Evolutionary conservation across 2,113 vertebrate species (phyloP), one percentile per base, ranked within the genome.

Genomic region (Odontesthes bonariensis): DNA sequence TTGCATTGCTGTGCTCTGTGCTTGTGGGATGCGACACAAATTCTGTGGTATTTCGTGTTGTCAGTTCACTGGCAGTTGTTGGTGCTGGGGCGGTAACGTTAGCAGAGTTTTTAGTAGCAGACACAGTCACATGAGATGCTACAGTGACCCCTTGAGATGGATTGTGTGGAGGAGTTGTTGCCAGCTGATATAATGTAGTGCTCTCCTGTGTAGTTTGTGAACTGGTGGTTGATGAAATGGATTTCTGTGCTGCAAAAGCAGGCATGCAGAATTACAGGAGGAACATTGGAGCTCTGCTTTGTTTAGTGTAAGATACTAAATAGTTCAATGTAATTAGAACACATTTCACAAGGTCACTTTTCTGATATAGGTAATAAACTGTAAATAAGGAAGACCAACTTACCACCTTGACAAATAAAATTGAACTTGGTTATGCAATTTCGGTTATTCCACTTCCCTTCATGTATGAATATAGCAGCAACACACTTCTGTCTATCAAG

Each of bases 331-430:
- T 17, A 27, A 31, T 44, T 11, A 13, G 8, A 33, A 51, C 17
- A 46, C 16, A 46, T 27, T 33, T 19, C 32, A 51, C 5, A 8
- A 20, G 3, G n/a, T 22, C 31, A 47, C 23, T 70, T 66, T 55
- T 0, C 61, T 83, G 31, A 62, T 4, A 57, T 8, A 31, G 22
- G 10, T 42, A 54, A 23, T 8, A 66, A 23, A 57, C 8, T 8
- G 19, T 57, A 57, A 33, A 2, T 6, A 16, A 72, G 27, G 6
- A 60, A 40, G 2, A 61, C 3, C 1, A 68, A 81, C 88, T 88
- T 72, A 91, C 90, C 82, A 23, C 81, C 85, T 6, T 20, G 69
- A 66, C 92, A 93, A 73, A 92, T 7, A 61, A 92, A 92, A 2
- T 1, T 20, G 5, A 0, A 35, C 7, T 27, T 73, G 6, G 0